phyloP scores from a whole-genome alignment of 2,888 invertebrate species.

The Helleia helle region DNA sequence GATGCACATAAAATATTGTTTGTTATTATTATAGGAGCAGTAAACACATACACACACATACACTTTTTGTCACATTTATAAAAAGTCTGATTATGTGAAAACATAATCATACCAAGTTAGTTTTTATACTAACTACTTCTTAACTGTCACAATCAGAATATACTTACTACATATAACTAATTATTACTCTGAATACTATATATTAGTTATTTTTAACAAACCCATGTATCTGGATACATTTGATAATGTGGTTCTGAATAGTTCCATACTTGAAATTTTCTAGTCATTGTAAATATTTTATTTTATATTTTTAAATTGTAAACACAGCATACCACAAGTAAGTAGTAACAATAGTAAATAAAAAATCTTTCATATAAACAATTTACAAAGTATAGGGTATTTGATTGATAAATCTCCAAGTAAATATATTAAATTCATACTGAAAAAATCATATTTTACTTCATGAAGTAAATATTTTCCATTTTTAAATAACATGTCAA shows the following conservation, averaged over 20 bases:
- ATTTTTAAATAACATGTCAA: slow-evolving; percentile 39
- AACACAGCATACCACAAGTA: slow-evolving; percentile 52
- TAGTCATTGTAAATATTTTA: slow-evolving; percentile 58
- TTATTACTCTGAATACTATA: no score
- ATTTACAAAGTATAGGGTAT: slow-evolving; percentile 29
- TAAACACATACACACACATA: no score
- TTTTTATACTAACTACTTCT: no score
- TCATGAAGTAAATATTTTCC: slow-evolving; percentile 38
- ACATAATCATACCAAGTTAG: no score
- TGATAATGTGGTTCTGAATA: slow-evolving; percentile 67
- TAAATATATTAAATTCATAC: slow-evolving; percentile 50
- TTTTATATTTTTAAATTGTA: slow-evolving; percentile 31
- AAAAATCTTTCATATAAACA: slow-evolving; percentile 38
- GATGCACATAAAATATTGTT: no score
- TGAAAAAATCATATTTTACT: slow-evolving; percentile 49
- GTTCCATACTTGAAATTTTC: slow-evolving; percentile 73
- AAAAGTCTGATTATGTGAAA: no score
- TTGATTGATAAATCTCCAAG: slow-evolving; percentile 31
- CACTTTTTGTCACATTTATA: no score
- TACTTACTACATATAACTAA: no score
- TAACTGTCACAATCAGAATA: no score
- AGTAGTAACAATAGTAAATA: slow-evolving; percentile 35
- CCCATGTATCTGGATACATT: slow-evolving; percentile 69
- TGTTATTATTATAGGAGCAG: no score
- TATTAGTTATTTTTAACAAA: no score